Evolutionary conservation across 2,797 vertebrate genomes (phyloP).

Genomic region (Staurois parvus): DNA sequence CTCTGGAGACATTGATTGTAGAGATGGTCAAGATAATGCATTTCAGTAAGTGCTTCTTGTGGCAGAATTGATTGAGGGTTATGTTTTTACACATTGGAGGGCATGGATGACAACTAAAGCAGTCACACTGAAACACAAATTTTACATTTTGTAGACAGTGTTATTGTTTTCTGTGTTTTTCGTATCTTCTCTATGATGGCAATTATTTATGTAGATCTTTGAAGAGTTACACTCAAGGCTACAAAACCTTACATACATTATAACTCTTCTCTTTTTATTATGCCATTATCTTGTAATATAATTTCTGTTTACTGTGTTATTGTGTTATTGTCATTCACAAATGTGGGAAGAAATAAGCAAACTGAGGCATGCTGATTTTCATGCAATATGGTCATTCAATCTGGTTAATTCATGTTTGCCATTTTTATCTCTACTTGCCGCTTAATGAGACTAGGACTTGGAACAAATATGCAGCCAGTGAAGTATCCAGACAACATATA

Average conservation of each 20-base stretch:
- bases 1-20: slow-evolving; percentile 42
- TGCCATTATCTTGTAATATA: no score
- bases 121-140: neutral
- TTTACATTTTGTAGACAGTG: neutral
- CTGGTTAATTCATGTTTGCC: no score
- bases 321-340: neutral
- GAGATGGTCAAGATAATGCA: neutral
- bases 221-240: neutral
- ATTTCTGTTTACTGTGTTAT: no score
- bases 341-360: no score
- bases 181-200: neutral
- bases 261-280: no score
- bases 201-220: neutral
- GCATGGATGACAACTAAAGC: neutral
- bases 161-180: neutral
- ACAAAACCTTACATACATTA: neutral
- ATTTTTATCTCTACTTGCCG: no score
- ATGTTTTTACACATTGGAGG: slow-evolving; percentile 22
- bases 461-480: no score
- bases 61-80: slow-evolving; percentile 6
- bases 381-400: no score
- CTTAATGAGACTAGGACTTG: no score
- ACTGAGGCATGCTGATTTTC: no score
- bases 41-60: slow-evolving; percentile 22
- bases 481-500: no score